A percentile compares a stretch with the other conserved stretches of the same genome.
phyloP scores from a whole-genome alignment of 23 tunicate genomes.

The Halocynthia aurantium region DNA sequence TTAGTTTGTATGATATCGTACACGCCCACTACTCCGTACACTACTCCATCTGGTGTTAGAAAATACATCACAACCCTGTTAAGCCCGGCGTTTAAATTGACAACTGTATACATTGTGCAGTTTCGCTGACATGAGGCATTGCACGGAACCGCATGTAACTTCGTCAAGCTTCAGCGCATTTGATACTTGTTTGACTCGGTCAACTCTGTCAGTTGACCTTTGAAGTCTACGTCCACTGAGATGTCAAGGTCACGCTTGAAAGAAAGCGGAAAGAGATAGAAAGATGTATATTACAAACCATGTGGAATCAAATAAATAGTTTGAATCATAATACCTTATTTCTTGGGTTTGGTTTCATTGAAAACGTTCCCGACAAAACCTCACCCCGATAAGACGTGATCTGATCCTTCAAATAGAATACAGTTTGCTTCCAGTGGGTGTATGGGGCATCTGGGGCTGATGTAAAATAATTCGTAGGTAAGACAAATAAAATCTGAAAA shows the following conservation, averaged over 20 bases:
- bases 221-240: slow-evolving; percentile 57
- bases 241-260: slow-evolving; percentile 88
- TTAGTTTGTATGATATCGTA: not conserved
- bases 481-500: not conserved
- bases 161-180: slow-evolving; percentile 47
- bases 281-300: too few species aligned
- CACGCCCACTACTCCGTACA: too few species aligned
- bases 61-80: too few species aligned
- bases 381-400: slow-evolving; percentile 90
- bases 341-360: slow-evolving; percentile 81
- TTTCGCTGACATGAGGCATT: slow-evolving; percentile 1
- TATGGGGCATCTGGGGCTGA: slow-evolving; percentile 85
- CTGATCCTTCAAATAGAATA: slow-evolving; percentile 88
- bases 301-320: too few species aligned
- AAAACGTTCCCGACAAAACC: slow-evolving; percentile 55
- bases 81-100: too few species aligned
- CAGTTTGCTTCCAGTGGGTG: slow-evolving; percentile 99
- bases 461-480: not conserved
- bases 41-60: too few species aligned
- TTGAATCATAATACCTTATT: slow-evolving; percentile 59
- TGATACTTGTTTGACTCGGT: slow-evolving; percentile 61
- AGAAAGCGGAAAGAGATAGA: too few species aligned
- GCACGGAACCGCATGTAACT: not conserved
- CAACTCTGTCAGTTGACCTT: slow-evolving; percentile 65
- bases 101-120: too few species aligned